These are phyloP conservation scores for Enchytraeus crypticus DNA, from an alignment of 2,888 invertebrate species.

Conservation along the genomic window DNA sequence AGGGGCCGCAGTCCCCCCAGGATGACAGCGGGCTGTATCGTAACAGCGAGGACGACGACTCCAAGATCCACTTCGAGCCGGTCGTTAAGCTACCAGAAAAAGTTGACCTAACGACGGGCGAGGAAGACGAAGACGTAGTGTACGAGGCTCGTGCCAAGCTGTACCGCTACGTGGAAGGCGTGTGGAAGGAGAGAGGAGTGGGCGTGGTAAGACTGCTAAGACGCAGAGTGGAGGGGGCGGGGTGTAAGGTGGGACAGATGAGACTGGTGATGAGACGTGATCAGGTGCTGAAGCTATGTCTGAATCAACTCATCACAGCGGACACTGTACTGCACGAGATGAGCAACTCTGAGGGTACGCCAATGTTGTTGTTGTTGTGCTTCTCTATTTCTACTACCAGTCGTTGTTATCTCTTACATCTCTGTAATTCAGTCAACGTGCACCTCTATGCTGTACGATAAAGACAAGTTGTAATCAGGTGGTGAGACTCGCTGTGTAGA, in stretches of 20 bases:
- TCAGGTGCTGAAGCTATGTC: conserved; percentile 46
- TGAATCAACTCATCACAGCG: conserved; percentile 43
- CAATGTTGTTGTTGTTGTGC: too few relatives aligned
- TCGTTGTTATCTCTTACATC: too few relatives aligned
- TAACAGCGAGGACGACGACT: conserved; percentile 52
- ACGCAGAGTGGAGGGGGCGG: too few relatives aligned
- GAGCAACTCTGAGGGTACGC: too few relatives aligned
- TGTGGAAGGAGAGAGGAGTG: conserved; percentile 65
- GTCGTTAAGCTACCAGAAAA: conserved; percentile 66
- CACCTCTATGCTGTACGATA: too few relatives aligned
- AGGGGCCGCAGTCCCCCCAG: conserved; percentile 3
- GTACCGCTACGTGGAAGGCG: conserved; percentile 40
- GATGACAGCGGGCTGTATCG: conserved; percentile 13
- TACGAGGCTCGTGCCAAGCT: conserved; percentile 45
- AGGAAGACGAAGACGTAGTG: conserved; percentile 71
- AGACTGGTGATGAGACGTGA: conserved; percentile 46
- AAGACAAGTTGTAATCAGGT: too few relatives aligned
- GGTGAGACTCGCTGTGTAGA: too few relatives aligned
- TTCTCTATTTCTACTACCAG: too few relatives aligned
- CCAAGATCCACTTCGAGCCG: conserved; percentile 65
- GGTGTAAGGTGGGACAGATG: conserved; percentile 52
- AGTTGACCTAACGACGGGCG: conserved; percentile 64
- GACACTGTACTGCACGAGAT: too few relatives aligned
- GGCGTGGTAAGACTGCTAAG: conserved; percentile 71
- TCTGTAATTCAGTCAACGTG: too few relatives aligned